Conservation (phyloP, 1,140 invertebrate genomes). For the Hesperophylax magnus region DNA sequence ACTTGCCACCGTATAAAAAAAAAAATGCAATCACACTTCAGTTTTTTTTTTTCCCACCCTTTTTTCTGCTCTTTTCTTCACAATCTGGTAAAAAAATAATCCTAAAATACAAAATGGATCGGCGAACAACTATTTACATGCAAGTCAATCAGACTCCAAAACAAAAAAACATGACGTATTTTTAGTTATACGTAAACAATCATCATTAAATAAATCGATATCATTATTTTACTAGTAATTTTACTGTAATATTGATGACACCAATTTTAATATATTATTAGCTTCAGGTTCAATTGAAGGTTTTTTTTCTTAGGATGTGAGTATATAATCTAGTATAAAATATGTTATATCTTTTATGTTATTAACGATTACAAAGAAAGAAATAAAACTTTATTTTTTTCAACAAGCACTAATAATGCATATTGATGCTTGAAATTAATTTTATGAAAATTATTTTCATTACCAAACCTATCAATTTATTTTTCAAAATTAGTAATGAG, state of each 20-base stretch:
- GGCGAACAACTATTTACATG: constrained; percentile 24
- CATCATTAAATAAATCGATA: too few species aligned
- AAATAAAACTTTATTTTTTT: neutral
- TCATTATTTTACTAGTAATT: constrained; percentile 14
- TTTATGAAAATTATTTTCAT: neutral
- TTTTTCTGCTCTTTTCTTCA: neutral
- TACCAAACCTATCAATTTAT: constrained; percentile 19
- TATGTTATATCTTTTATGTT: constrained; percentile 1
- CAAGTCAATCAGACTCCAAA: constrained; percentile 3
- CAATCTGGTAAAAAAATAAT: constrained; percentile 43
- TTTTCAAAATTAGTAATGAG: constrained; percentile 4
- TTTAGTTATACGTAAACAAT: too few species aligned
- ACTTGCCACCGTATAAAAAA: constrained; percentile 1
- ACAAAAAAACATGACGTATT: neutral
- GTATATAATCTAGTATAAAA: constrained; percentile 12
- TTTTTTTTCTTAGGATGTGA: constrained; percentile 20
- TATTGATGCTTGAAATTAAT: neutral
- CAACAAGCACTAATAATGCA: neutral
- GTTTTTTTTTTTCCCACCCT: neutral
- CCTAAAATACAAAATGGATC: constrained; percentile 44
- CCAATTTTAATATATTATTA: neutral
- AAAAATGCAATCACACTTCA: neutral
- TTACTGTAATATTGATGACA: neutral
- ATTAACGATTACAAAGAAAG: constrained; percentile 5
- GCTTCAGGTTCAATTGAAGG: neutral